Evolutionary conservation across 2,888 invertebrate species (phyloP), one percentile per base, ranked within the genome.

Genomic region (Papilio protenor): DNA sequence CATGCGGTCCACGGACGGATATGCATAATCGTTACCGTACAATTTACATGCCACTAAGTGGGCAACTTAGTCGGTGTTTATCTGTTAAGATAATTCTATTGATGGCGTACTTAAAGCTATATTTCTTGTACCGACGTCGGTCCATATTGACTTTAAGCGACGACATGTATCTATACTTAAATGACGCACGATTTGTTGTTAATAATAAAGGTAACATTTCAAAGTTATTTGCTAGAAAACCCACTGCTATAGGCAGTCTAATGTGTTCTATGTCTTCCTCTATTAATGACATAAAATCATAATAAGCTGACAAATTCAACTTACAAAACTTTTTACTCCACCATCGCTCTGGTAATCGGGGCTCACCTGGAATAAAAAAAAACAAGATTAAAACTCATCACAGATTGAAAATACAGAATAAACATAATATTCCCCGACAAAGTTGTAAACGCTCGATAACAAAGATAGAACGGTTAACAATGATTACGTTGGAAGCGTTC

Each of bases 321-420:
- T 85, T 85, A 85, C 85, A 80, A 80, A 82, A 79, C 79, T 81
- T 69, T 79, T 78, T 77, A 83, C 76, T 84, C 83, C 89, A 84
- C 79, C 85, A 85, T 88, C 85, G 81, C 84, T 81, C 83, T 86
- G 82, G 84, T 84, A 87, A 83, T 92, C 88, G 77, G 89, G 85
- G 87, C 92, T 92, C 87, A 94, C 93, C 92, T 92, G 90, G 40
- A 85, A 90, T 87, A 85, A 86, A 86, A 83, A 82, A 84, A 82
- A 61, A 76, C 21, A 71, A 21, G 10, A 73, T 73, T 33, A 49
- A 74, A 18, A 49, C 6, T 27, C 21, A 75, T 55, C 33, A 59
- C 27, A 33, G 23, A 6, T 27, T 16, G 18, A 16, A 16, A 33
- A 33, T 23, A 23, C 10, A 8, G 16, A 47, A 14, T 10, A 33